Evolutionary conservation across 1,140 invertebrate species (phyloP).

Genomic region (Bilobella aurantiaca): DNA sequence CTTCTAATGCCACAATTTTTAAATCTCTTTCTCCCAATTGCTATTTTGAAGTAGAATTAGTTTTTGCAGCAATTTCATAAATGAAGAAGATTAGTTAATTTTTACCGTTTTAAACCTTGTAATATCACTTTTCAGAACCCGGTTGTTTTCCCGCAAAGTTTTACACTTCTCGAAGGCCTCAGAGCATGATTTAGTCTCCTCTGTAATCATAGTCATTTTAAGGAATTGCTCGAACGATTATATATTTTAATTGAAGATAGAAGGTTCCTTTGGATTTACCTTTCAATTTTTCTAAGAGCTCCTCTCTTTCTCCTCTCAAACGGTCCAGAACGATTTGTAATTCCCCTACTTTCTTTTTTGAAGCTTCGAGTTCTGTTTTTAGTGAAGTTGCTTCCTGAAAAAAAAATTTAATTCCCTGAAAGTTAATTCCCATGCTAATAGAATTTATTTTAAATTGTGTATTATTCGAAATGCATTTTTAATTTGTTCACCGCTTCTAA

Average conservation of each 20-base stretch:
- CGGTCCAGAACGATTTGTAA: too few relatives aligned
- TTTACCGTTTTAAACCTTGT: not conserved
- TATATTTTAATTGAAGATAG: not conserved
- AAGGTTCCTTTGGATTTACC: not conserved
- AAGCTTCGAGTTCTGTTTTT: too few relatives aligned
- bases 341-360: too few relatives aligned
- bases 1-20: not conserved
- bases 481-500: too few relatives aligned
- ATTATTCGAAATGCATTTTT: too few relatives aligned
- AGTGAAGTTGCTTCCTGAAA: too few relatives aligned
- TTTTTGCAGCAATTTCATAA: too few relatives aligned
- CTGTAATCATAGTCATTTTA: not conserved
- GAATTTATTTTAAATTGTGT: too few relatives aligned
- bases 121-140: not conserved
- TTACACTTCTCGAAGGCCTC: not conserved
- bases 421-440: too few relatives aligned
- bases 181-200: not conserved
- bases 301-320: too few relatives aligned
- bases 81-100: too few relatives aligned
- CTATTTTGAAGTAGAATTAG: not conserved
- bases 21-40: not conserved
- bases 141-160: not conserved
- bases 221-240: not conserved
- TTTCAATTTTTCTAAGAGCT: not conserved
- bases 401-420: too few relatives aligned